phyloP scores from a whole-genome alignment of 2,888 invertebrate species.

The Drosophila diplacantha region DNA sequence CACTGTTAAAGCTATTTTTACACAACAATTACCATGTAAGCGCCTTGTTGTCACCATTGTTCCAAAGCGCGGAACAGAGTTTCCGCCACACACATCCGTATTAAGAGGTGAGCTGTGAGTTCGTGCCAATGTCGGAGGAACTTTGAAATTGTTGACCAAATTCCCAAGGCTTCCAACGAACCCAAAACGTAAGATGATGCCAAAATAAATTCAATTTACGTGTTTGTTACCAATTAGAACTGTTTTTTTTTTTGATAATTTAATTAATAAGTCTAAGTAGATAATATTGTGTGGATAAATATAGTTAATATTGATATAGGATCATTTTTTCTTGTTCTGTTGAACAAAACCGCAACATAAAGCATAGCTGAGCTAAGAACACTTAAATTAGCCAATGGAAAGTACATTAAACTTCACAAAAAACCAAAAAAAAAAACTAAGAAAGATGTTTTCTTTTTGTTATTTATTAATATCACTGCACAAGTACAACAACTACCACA shows the following conservation, averaged over 20 bases:
- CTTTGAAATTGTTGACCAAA: constrained; percentile 8
- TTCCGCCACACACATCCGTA: too few relatives aligned
- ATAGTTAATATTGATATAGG: neutral
- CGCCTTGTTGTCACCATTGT: constrained; percentile 22
- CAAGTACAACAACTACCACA: constrained; percentile 26
- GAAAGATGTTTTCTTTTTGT: neutral
- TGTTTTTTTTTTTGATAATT: neutral
- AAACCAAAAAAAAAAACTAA: neutral
- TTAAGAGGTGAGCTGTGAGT: neutral
- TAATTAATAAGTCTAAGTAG: too few relatives aligned
- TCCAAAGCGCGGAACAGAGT: neutral
- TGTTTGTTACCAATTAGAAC: constrained; percentile 5
- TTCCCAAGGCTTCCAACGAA: neutral
- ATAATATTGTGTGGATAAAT: too few relatives aligned
- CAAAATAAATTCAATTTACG: constrained; percentile 14
- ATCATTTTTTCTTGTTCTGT: neutral
- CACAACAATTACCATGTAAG: constrained; percentile 43
- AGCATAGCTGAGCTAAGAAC: neutral
- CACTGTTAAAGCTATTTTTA: constrained; percentile 31
- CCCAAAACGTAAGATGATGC: constrained; percentile 10
- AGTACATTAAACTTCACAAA: neutral
- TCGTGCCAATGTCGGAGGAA: neutral
- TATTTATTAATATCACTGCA: constrained; percentile 47
- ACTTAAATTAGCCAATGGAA: neutral
- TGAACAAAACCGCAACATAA: neutral